phyloP scores from a whole-genome alignment of 1,140 invertebrate genomes.

The Listronotus bonariensis region DNA sequence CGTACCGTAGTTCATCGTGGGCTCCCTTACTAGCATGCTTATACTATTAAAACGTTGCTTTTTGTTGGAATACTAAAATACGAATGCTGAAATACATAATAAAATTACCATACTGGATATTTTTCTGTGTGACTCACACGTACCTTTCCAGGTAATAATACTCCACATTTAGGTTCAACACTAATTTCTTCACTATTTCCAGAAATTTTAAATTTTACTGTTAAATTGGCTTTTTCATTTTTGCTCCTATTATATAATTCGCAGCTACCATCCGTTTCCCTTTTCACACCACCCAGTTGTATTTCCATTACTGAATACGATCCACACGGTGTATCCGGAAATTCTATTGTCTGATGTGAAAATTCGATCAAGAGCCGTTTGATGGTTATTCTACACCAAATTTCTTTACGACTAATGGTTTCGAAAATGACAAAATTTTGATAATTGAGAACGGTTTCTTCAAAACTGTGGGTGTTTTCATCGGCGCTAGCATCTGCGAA shows the following conservation, averaged over 20 bases:
- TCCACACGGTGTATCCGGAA: constrained; percentile 48
- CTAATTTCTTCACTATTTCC: constrained; percentile 39
- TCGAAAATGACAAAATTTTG: constrained; percentile 27
- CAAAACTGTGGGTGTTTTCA: background rate
- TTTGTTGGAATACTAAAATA: too few species aligned
- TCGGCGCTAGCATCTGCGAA: background rate
- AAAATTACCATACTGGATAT: too few species aligned
- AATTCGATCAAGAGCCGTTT: constrained; percentile 32
- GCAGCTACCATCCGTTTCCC: constrained; percentile 15
- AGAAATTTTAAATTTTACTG: constrained; percentile 39
- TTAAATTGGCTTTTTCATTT: constrained; percentile 12
- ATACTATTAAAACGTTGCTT: too few species aligned
- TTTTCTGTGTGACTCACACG: too few species aligned
- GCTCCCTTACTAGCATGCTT: too few species aligned
- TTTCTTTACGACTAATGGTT: constrained; percentile 21
- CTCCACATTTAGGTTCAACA: constrained; percentile 44
- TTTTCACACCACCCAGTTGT: constrained; percentile 21
- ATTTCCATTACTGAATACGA: constrained; percentile 42
- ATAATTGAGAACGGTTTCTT: constrained; percentile 9
- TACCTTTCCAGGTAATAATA: constrained; percentile 35
- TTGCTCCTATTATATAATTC: constrained; percentile 1
- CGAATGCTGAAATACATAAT: too few species aligned
- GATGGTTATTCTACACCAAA: constrained; percentile 24
- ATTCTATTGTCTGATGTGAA: constrained; percentile 39
- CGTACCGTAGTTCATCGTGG: too few species aligned